Evolutionary conservation across 2,888 invertebrate genomes (phyloP).

Genomic region (Lamproptera curius): DNA sequence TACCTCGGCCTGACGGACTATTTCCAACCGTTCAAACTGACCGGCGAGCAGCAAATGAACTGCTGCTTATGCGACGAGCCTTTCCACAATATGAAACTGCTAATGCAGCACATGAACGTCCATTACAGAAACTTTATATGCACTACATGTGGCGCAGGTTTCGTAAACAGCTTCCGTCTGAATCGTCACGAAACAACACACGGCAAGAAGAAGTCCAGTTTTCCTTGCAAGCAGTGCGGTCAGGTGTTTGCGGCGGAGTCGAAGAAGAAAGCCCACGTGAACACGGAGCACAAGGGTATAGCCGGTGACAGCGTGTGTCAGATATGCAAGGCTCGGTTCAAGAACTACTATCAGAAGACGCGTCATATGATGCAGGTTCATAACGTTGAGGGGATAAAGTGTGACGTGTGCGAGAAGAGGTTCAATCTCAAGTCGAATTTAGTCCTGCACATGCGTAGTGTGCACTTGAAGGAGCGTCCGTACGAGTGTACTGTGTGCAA

Average conservation of each 20-base stretch:
- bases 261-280: slow-evolving; percentile 63
- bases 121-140: slow-evolving; percentile 70
- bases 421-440: slow-evolving; percentile 66
- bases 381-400: slow-evolving; percentile 63
- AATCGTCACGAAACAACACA: slow-evolving; percentile 64
- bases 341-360: slow-evolving; percentile 68
- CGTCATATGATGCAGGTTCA: slow-evolving; percentile 68
- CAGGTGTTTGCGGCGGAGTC: slow-evolving; percentile 59
- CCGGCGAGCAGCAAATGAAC: slow-evolving; percentile 53
- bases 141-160: slow-evolving; percentile 64
- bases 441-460: slow-evolving; percentile 60
- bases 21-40: slow-evolving; percentile 57
- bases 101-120: slow-evolving; percentile 69
- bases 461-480: slow-evolving; percentile 63
- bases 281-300: slow-evolving; percentile 63
- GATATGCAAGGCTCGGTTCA: slow-evolving; percentile 65
- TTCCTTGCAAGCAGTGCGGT: slow-evolving; percentile 57
- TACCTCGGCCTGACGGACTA: slow-evolving; percentile 59
- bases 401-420: slow-evolving; percentile 61
- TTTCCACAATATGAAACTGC: slow-evolving; percentile 62
- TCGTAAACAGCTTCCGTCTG: slow-evolving; percentile 60
- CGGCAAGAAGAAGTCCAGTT: slow-evolving; percentile 59
- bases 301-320: slow-evolving; percentile 68
- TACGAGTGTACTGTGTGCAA: slow-evolving; percentile 66
- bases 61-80: slow-evolving; percentile 60